Evolutionary conservation across 2,797 vertebrate genomes (phyloP).

Genomic region (Cuculus canorus): DNA sequence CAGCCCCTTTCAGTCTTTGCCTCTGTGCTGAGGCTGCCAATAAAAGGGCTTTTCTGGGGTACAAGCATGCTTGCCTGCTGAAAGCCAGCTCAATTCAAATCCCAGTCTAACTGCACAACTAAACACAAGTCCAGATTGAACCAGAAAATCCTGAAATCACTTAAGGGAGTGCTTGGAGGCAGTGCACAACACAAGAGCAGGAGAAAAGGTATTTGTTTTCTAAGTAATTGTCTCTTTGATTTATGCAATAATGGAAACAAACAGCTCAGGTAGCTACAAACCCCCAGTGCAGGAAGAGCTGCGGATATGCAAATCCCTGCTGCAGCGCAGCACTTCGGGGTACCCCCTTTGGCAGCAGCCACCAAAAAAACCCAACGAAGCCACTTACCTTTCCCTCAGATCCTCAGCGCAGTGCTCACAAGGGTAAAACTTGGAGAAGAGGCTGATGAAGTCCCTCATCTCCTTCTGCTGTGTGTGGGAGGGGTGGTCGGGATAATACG

Average conservation of each 20-base stretch:
- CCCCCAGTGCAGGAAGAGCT: neutral
- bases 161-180: neutral
- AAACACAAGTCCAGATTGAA: neutral
- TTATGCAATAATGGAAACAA: conserved; percentile 12
- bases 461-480: conserved; percentile 85
- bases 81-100: neutral
- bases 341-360: neutral
- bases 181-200: neutral
- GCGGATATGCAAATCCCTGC: neutral
- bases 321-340: neutral
- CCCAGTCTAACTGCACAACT: neutral
- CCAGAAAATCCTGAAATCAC: rapidly evolving
- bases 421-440: conserved; percentile 96
- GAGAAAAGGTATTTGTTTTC: neutral
- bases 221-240: neutral
- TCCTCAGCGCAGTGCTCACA: conserved; percentile 94
- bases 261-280: neutral
- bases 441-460: conserved; percentile 91
- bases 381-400: conserved; percentile 84
- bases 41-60: neutral
- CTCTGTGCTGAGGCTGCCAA: neutral
- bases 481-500: conserved; percentile 91
- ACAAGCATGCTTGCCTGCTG: neutral
- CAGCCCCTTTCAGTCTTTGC: neutral
- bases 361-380: neutral